A percentile compares a stretch with the other conserved stretches of the same genome.
These are phyloP conservation scores for Puffinus mauretanicus DNA, from an alignment of 2,113 vertebrate species.

Conservation along the genomic window DNA sequence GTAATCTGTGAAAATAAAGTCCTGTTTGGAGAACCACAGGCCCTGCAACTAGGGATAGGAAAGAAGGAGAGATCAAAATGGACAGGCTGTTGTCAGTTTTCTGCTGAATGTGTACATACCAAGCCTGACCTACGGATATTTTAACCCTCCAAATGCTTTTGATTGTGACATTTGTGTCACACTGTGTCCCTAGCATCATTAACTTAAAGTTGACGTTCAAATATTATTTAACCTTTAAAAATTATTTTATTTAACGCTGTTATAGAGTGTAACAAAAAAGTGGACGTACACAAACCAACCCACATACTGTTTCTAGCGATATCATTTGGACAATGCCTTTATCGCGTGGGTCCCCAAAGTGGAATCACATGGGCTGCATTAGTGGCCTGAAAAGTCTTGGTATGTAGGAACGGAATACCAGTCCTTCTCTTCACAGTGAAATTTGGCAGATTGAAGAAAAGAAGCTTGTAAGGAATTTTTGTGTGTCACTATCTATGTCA, in stretches of 20 bases:
- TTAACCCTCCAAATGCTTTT: background rate
- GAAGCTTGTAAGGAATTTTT: background rate
- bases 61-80: background rate
- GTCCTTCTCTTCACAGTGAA: background rate
- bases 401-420: background rate
- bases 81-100: background rate
- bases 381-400: background rate
- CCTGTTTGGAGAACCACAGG: background rate
- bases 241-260: background rate
- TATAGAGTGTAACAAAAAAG: background rate
- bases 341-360: background rate
- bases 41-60: background rate
- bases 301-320: background rate
- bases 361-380: background rate
- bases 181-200: background rate
- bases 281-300: background rate
- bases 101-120: background rate
- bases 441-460: background rate
- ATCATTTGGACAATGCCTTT: background rate
- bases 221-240: background rate
- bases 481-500: background rate
- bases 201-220: background rate
- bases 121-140: background rate
- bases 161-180: background rate
- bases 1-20: background rate